Percentiles rank a stretch among this genome's conserved stretches.
phyloP scores from a whole-genome alignment of 2,797 vertebrate species.

The Eulemur rubriventer region DNA sequence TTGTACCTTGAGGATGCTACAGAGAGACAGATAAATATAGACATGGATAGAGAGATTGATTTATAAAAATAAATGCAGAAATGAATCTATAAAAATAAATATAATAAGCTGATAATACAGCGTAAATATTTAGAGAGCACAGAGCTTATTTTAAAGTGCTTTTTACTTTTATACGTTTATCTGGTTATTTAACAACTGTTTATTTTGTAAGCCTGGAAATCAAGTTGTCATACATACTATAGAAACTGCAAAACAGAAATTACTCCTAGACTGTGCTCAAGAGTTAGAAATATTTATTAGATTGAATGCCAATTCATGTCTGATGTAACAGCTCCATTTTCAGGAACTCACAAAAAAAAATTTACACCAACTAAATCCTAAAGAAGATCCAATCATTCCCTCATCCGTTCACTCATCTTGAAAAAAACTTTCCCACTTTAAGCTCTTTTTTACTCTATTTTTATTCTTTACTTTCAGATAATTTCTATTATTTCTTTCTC shows the following conservation, averaged over 20 bases:
- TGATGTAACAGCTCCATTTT: background rate
- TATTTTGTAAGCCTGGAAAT: background rate
- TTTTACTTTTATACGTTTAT: background rate
- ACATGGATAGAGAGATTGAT: background rate
- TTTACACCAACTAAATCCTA: background rate
- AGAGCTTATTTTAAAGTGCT: background rate
- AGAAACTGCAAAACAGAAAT: conserved; percentile 26
- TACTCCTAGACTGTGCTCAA: background rate
- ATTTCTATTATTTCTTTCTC: background rate
- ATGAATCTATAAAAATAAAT: background rate
- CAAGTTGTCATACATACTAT: background rate
- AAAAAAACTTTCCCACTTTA: background rate
- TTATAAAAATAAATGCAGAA: background rate
- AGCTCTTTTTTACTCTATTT: background rate
- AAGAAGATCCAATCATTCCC: background rate
- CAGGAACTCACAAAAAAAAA: background rate
- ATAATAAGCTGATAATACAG: background rate
- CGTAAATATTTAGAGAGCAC: background rate
- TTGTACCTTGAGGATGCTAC: background rate
- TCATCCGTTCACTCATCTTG: background rate
- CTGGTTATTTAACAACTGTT: background rate
- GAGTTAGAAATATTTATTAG: background rate
- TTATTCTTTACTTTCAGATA: background rate
- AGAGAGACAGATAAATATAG: background rate
- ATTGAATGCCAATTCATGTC: background rate